Evolutionary conservation across 2,888 invertebrate species (phyloP).

Genomic region (Drosophila neonasuta): DNA sequence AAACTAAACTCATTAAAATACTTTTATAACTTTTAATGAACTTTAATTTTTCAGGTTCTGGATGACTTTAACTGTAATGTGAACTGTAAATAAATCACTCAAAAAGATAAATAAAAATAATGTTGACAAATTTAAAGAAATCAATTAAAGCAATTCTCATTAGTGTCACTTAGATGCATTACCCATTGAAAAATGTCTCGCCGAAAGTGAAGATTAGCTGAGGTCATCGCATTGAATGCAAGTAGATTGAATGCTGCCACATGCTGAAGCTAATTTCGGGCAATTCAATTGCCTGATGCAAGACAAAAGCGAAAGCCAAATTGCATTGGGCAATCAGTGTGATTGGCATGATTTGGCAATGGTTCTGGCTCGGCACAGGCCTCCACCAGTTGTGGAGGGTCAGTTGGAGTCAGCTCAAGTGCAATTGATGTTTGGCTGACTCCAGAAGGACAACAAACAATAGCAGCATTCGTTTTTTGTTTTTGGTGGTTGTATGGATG

Average conservation of each 20-base stretch:
- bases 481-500: slow-evolving; percentile 9
- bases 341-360: slow-evolving; percentile 48
- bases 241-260: slow-evolving; percentile 8
- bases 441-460: slow-evolving; percentile 17
- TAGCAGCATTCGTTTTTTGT: not conserved
- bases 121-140: too few relatives aligned
- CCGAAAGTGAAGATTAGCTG: not conserved
- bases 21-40: too few relatives aligned
- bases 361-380: slow-evolving; percentile 1
- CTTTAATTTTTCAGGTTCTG: too few relatives aligned
- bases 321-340: slow-evolving; percentile 66
- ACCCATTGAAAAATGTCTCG: not conserved
- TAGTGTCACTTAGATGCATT: not conserved
- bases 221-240: not conserved
- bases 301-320: slow-evolving; percentile 63
- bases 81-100: too few relatives aligned
- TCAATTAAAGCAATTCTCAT: not conserved
- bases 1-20: too few relatives aligned
- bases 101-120: too few relatives aligned
- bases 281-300: slow-evolving; percentile 61
- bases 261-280: slow-evolving; percentile 56
- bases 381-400: not conserved
- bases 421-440: slow-evolving; percentile 47
- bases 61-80: too few relatives aligned
- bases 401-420: slow-evolving; percentile 25